Evolutionary conservation across 2,797 vertebrate genomes (phyloP), one percentile per base, ranked within the genome.

Genomic region (Centroberyx gerrardi): DNA sequence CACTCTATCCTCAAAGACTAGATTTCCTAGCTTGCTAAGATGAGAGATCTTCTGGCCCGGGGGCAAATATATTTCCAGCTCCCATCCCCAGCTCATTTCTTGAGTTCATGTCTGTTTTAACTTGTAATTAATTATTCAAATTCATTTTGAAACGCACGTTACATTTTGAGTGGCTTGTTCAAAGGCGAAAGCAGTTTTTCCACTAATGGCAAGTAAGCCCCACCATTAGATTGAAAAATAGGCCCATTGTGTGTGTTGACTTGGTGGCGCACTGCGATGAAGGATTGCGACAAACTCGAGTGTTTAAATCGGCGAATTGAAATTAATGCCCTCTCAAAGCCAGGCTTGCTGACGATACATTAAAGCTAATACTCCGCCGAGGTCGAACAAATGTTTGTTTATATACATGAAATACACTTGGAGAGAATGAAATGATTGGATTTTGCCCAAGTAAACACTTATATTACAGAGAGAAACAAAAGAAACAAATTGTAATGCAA

Each of bases 231-330:
- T 94, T 96, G 94, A 95, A 95, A 94, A 95, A 95, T 95, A 91
- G 91, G 90, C 83, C 94, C 89, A 93, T 94, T 95, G 94, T 92
- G 94, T 91, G 92, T 90, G 90, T 75, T 76, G 76, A 91, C 95
- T 93, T 86, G 94, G 91, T 94, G 79, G 93, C 94, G 92, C 93
- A 86, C 87, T 88, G 89, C 92, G 91, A 96, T 97, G 96, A 98
- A 93, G 95, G 96, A 97, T 97, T 94, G 95, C 95, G 95, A 94
- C 96, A 97, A 96, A 94, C 96, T 95, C 95, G 96, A 96, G 96
- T 97, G 96, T 97, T 98, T 97, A 98, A 94, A 97, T 96, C 94
- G 94, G 94, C 93, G 95, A 97, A 97, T 98, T 97, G 96, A 98
- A 98, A 98, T 97, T 96, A 97, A 98, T 98, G 96, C 96, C 95